phyloP scores from a whole-genome alignment of 2,113 vertebrate genomes.

The Salvelinus fontinalis region DNA sequence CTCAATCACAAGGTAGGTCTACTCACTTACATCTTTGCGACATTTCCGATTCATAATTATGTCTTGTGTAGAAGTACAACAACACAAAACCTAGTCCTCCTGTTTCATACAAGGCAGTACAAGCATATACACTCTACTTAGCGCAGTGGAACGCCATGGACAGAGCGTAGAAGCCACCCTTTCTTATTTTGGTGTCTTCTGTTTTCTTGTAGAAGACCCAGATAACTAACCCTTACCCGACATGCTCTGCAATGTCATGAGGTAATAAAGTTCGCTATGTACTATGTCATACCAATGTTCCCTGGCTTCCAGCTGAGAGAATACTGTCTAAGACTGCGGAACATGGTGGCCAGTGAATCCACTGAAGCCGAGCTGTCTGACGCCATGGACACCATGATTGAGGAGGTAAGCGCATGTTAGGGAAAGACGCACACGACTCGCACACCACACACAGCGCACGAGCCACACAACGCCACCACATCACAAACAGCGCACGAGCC shows the following conservation, averaged over 20 bases:
- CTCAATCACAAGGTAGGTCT: slow-evolving; percentile 91
- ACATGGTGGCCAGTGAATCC: slow-evolving; percentile 85
- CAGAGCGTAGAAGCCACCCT: no score
- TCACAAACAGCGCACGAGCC: neutral
- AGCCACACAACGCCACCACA: neutral
- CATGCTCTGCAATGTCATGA: no score
- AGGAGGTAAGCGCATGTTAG: slow-evolving; percentile 81
- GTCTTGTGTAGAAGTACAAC: no score
- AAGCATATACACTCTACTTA: no score
- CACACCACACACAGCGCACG: neutral
- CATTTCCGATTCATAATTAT: neutral
- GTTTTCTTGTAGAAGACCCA: no score
- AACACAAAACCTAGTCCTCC: neutral
- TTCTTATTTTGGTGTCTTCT: no score
- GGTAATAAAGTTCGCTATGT: no score
- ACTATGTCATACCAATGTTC: neutral
- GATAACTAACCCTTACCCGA: no score
- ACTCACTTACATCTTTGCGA: neutral
- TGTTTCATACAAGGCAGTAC: neutral
- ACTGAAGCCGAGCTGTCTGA: slow-evolving; percentile 81
- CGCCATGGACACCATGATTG: slow-evolving; percentile 89
- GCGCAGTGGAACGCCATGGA: no score
- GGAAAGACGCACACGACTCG: neutral
- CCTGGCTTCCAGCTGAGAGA: slow-evolving; percentile 86
- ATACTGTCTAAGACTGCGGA: slow-evolving; percentile 89